Evolutionary conservation across 1,140 invertebrate species (phyloP).

Genomic region (Schmidtea mediterranea): DNA sequence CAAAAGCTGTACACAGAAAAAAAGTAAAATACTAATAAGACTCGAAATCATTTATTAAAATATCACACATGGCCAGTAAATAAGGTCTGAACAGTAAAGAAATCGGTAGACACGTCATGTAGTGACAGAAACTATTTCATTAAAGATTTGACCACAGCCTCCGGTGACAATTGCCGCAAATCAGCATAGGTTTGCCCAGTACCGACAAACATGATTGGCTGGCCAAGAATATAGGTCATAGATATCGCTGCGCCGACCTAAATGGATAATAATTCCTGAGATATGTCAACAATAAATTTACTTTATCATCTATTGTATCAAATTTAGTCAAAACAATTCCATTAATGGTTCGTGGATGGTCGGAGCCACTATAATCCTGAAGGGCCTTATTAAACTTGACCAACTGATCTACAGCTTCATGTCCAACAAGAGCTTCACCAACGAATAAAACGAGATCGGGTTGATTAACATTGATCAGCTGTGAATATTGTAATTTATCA

Average conservation of each 20-base stretch:
- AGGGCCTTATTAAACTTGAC: conserved; percentile 93
- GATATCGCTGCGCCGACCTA: conserved; percentile 92
- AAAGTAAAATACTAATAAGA: no score
- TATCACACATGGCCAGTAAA: no score
- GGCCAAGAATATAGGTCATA: conserved; percentile 98
- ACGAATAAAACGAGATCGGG: conserved; percentile 93
- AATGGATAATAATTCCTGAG: conserved; percentile 12
- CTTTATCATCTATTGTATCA: conserved; percentile 92
- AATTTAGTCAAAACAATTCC: conserved; percentile 94
- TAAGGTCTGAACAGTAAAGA: no score
- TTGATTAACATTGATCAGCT: conserved; percentile 56
- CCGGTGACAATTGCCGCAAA: conserved; percentile 76
- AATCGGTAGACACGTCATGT: no score
- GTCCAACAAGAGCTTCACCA: conserved; percentile 93
- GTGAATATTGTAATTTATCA: conserved; percentile 8
- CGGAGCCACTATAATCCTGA: conserved; percentile 38
- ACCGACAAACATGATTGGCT: conserved; percentile 96
- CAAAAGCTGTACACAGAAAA: no score
- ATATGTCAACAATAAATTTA: conserved; percentile 32
- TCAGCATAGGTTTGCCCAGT: conserved; percentile 97
- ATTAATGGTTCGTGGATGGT: conserved; percentile 41
- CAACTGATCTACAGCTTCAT: conserved; percentile 94
- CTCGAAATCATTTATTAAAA: no score
- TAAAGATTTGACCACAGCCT: conserved; percentile 73
- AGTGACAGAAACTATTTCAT: conserved; percentile 39